A percentile compares a stretch with the other conserved stretches of the same genome.
Evolutionary conservation across 2,113 vertebrate genomes (phyloP).

Genomic region (Arenaria interpres): DNA sequence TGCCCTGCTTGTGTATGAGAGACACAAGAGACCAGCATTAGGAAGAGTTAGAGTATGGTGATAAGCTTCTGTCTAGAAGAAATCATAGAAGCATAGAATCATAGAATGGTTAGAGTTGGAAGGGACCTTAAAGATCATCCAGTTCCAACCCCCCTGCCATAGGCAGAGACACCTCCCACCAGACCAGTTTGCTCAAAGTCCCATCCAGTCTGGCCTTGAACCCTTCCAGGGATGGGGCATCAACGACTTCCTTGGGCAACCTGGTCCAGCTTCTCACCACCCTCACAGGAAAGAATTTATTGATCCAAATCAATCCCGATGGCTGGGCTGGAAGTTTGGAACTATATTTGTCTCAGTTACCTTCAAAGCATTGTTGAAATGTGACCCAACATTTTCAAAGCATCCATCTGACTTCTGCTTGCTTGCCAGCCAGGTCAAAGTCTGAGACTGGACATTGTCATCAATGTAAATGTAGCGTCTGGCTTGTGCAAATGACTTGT

Average conservation of each 20-base stretch:
- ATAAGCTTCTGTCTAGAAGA: neutral
- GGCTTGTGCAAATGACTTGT: constrained; percentile 60
- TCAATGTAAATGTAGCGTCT: constrained; percentile 63
- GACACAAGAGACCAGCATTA: fast-evolving
- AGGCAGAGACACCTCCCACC: too few relatives aligned
- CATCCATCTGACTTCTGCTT: constrained; percentile 78
- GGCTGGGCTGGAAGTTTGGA: neutral
- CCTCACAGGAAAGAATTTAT: too few relatives aligned
- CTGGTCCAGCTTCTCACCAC: too few relatives aligned
- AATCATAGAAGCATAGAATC: neutral
- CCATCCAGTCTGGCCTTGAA: too few relatives aligned
- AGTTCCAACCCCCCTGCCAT: too few relatives aligned
- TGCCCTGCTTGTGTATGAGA: neutral
- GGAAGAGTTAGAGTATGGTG: neutral
- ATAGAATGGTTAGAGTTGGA: too few relatives aligned
- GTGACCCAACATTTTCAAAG: constrained; percentile 76
- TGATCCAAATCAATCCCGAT: neutral
- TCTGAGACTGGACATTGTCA: constrained; percentile 37
- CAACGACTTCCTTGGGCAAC: too few relatives aligned
- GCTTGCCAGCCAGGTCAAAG: constrained; percentile 63
- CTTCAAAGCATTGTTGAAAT: constrained; percentile 82
- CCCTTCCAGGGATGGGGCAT: too few relatives aligned
- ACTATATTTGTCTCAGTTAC: constrained; percentile 47
- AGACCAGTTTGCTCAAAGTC: too few relatives aligned
- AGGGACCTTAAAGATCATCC: too few relatives aligned